Evolutionary conservation across 2,113 vertebrate genomes (phyloP), one percentile per base, ranked within the genome.

Genomic region (Daubentonia madagascariensis): DNA sequence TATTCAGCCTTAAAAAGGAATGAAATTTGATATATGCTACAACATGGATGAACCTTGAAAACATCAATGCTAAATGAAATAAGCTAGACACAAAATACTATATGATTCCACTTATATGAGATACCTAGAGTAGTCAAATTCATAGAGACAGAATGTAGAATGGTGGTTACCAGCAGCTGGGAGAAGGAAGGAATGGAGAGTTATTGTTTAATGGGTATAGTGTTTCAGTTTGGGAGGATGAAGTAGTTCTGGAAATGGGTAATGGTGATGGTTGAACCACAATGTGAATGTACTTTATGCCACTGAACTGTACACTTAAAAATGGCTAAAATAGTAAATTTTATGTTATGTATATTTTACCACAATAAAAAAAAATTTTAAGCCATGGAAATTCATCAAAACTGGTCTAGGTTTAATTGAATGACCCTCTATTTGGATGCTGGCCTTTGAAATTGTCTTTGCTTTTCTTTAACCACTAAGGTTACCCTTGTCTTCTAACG

Each of bases 361-460:
- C 50, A 95, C 25, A 84, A 32, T 78, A 63, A 89, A 88, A 75
- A 67, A 65, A 8, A 0, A 20, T 23, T 72, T 52, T 65, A 76
- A 89, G 63, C 63, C 28, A 61, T n/a, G 88, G 50, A 81, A 20
- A 76, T 76, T 95, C 28, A 91, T 85, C 57, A 94, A 72, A 94
- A 81, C 67, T 90, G 11, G 11, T 76, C 43, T 91, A 16, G 40
- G 35, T 76, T 80, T 91, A 84, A 72, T 18, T 94, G 50, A 67
- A 94, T 87, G 25, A 45, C 16, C 28, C 59, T 43, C 67, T 68
- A 50, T 89, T 75, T 92, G 54, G 25, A 89, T 91, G 63, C 32
- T 85, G 14, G 17, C 68, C 30, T 70, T 87, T 61, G 37, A 70
- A 48, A 84, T 93, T 93, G 32, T 65, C 17, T 37, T 37, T 59